These are phyloP conservation scores for Drosophila melanica DNA, from an alignment of 1,140 invertebrate species.

Conservation along the genomic window DNA sequence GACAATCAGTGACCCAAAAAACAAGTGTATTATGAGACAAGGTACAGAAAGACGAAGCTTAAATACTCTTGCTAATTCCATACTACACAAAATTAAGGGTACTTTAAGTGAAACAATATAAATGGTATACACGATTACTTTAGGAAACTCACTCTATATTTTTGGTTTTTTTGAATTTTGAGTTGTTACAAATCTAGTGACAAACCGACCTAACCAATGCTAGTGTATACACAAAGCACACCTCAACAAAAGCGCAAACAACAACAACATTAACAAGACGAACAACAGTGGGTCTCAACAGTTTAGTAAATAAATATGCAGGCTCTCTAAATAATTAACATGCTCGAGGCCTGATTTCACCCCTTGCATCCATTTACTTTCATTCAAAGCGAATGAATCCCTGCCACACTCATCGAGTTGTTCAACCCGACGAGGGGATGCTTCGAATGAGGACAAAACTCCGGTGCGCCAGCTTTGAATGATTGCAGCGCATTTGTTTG, in stretches of 20 bases:
- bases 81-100: too few relatives aligned
- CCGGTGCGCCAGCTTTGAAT: conserved; percentile 52
- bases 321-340: conserved; percentile 83
- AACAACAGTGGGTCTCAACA: conserved; percentile 49
- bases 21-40: too few relatives aligned
- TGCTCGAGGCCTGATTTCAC: conserved; percentile 40
- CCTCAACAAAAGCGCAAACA: conserved; percentile 59
- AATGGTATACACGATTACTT: too few relatives aligned
- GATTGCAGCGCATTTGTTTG: conserved; percentile 69
- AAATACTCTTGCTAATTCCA: neutral
- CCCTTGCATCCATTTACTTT: conserved; percentile 53
- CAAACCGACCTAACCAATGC: neutral
- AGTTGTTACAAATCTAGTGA: neutral
- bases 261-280: conserved; percentile 15
- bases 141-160: too few relatives aligned
- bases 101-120: too few relatives aligned
- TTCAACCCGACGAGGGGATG: conserved; percentile 54
- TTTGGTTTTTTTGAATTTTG: too few relatives aligned
- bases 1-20: neutral
- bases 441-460: conserved; percentile 46
- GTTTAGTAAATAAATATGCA: conserved; percentile 77
- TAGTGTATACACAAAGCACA: conserved; percentile 10
- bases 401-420: conserved; percentile 66
- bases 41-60: neutral
- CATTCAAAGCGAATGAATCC: conserved; percentile 53